Conservation (phyloP, 2,888 invertebrate genomes). For the Colostygia pectinataria region DNA sequence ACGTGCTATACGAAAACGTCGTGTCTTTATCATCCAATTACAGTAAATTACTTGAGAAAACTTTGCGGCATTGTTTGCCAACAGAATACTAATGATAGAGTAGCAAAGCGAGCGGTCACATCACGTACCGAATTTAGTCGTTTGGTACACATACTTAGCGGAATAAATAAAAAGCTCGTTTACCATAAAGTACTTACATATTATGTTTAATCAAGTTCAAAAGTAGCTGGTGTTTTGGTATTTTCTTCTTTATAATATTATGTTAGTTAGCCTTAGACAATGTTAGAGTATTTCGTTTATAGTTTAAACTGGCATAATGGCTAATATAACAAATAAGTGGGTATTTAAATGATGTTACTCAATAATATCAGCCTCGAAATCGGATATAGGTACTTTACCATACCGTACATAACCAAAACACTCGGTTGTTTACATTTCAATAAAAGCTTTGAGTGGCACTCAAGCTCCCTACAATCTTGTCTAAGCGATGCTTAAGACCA, state of each 20-base stretch:
- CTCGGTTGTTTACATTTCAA: slow-evolving; percentile 32
- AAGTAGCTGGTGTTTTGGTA: too few relatives aligned
- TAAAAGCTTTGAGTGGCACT: slow-evolving; percentile 41
- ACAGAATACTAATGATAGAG: slow-evolving; percentile 30
- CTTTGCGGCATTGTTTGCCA: slow-evolving; percentile 21
- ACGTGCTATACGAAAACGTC: slow-evolving; percentile 2
- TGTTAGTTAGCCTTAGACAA: too few relatives aligned
- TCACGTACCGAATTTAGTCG: background rate
- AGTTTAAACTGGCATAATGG: too few relatives aligned
- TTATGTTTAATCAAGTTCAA: too few relatives aligned
- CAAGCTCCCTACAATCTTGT: slow-evolving; percentile 42
- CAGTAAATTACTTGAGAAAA: slow-evolving; percentile 31
- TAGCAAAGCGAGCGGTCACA: background rate
- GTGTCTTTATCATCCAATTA: slow-evolving; percentile 36
- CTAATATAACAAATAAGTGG: too few relatives aligned
- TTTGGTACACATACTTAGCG: too few relatives aligned
- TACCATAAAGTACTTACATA: too few relatives aligned
- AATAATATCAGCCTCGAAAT: background rate
- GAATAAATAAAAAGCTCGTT: too few relatives aligned
- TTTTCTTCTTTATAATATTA: too few relatives aligned
- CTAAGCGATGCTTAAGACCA: slow-evolving; percentile 39
- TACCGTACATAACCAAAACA: slow-evolving; percentile 5
- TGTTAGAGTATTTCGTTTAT: too few relatives aligned
- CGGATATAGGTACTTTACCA: slow-evolving; percentile 1
- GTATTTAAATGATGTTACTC: too few relatives aligned